phyloP scores from a whole-genome alignment of 2,113 vertebrate species.

The Vanacampus margaritifer region DNA sequence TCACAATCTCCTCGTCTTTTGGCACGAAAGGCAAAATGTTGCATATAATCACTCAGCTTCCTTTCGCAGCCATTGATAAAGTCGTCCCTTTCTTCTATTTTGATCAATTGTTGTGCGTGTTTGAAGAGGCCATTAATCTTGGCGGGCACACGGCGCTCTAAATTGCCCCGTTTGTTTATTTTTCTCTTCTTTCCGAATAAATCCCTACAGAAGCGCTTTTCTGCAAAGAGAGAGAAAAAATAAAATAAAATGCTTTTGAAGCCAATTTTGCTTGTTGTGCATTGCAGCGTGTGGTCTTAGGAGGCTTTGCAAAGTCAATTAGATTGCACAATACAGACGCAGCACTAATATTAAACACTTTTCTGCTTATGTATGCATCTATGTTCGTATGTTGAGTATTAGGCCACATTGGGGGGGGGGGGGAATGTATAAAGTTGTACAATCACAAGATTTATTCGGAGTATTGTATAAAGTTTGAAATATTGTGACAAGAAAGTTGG shows the following conservation, averaged over 20 bases:
- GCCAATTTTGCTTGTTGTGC: slow-evolving; percentile 44
- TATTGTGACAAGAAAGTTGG: neutral
- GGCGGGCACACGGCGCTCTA: slow-evolving; percentile 28
- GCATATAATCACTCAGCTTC: slow-evolving; percentile 15
- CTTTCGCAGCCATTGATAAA: slow-evolving; percentile 23
- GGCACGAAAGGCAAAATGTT: slow-evolving; percentile 17
- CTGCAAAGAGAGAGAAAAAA: slow-evolving; percentile 6
- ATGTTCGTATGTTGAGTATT: slow-evolving; percentile 4
- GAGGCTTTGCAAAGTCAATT: slow-evolving; percentile 53
- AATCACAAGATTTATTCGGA: slow-evolving; percentile 28
- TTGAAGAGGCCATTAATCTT: slow-evolving; percentile 57
- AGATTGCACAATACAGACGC: slow-evolving; percentile 19
- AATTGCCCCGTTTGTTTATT: slow-evolving; percentile 54
- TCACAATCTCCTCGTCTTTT: slow-evolving; percentile 25
- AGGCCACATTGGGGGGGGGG: neutral
- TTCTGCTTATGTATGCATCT: slow-evolving; percentile 8
- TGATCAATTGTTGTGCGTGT: slow-evolving; percentile 55
- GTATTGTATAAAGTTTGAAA: slow-evolving; percentile 1
- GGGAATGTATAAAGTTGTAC: neutral
- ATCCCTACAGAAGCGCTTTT: slow-evolving; percentile 44
- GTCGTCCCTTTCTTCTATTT: slow-evolving; percentile 37
- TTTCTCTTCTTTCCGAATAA: slow-evolving; percentile 39
- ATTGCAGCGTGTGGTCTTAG: slow-evolving; percentile 32
- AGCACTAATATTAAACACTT: slow-evolving; percentile 1
- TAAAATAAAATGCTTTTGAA: slow-evolving; percentile 39